Base-by-base conservation (phyloP, 2,888 invertebrate genomes). In the Pandemis heparana region DNA sequence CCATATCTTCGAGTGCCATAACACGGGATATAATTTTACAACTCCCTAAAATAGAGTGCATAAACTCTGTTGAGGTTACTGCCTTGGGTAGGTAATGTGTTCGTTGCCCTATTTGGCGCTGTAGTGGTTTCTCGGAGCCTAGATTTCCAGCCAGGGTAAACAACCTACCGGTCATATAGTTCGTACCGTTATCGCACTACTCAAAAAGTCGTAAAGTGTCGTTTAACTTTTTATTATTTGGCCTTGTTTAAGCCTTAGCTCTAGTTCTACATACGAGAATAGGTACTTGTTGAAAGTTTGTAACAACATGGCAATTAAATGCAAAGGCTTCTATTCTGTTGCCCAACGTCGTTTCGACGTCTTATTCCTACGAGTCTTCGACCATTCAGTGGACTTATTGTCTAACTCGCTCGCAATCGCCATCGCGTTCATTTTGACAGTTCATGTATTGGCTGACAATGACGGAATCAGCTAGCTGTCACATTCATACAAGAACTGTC, bases 41-140 rank as follows among this genome's bases (percentile, higher is more conserved):
- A 41, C 62, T 62, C 41, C 62, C 62, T 38, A 62, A 62, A 51
- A 62, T 23, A 12, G 14, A 14, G n/a, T 48, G 12, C 12, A 12
- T 8, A 10, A 23, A n/a, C 38, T 18, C 39, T 4, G 56, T 4
- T 16, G 61, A 51, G 69, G 51, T 61, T 61, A 51, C 14, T 51
- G 48, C 66, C 65, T 65, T 18, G 18, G 23, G n/a, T 46, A 48
- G 23, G n/a, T 46, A 48, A 43, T 38, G 61, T 61, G 69, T 12
- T 6, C 69, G 23, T 61, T 62, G 69, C 69, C 61, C 69, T 61
- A 62, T 60, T 69, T 69, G 61, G 61, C 32, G 10, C 43, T 18
- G 38, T n/a, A 32, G 38, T 23, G 53, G 53, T 51, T 16, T 32
- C 8, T 41, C 53, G 53, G 8, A 4, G 32, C 32, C 23, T 61